phyloP scores from a whole-genome alignment of 2,113 vertebrate genomes.

The Ochotona princeps region DNA sequence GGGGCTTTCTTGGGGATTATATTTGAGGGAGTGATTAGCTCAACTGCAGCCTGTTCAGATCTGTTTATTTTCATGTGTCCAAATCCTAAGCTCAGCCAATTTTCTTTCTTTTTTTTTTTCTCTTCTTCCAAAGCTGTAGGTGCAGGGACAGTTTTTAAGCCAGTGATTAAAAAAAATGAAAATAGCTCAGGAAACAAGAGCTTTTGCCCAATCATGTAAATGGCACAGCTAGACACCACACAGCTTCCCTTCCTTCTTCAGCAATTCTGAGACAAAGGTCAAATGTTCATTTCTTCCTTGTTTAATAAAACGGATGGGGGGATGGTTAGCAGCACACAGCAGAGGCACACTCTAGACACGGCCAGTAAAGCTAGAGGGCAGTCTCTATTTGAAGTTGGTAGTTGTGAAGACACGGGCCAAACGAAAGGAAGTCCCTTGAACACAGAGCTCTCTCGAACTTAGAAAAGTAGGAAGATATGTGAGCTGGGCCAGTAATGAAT shows the following conservation, averaged over 20 bases:
- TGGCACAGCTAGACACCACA: slow-evolving; percentile 15
- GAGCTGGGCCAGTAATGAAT: slow-evolving; percentile 77
- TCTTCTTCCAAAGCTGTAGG: not conserved
- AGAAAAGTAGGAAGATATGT: slow-evolving; percentile 76
- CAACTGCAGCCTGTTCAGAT: not conserved
- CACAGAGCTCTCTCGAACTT: slow-evolving; percentile 73
- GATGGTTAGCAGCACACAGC: slow-evolving; percentile 74
- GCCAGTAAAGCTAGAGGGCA: not conserved
- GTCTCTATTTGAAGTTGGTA: not conserved
- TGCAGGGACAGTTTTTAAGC: not conserved
- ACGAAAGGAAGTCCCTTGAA: slow-evolving; percentile 41
- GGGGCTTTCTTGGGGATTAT: not conserved
- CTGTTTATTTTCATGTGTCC: slow-evolving; percentile 50
- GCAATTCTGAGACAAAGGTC: slow-evolving; percentile 75
- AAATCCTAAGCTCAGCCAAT: not conserved
- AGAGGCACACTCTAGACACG: slow-evolving; percentile 59
- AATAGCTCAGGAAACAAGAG: slow-evolving; percentile 69
- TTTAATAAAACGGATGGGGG: slow-evolving; percentile 61
- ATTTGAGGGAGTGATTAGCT: not conserved
- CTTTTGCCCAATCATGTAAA: slow-evolving; percentile 65
- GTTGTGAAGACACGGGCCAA: not conserved
- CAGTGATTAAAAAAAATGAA: slow-evolving; percentile 70
- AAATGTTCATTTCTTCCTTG: slow-evolving; percentile 78
- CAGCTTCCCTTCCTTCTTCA: slow-evolving; percentile 53
- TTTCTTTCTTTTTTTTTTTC: not conserved